phyloP scores from a whole-genome alignment of 2,888 invertebrate species.

The Andrena bicolor region DNA sequence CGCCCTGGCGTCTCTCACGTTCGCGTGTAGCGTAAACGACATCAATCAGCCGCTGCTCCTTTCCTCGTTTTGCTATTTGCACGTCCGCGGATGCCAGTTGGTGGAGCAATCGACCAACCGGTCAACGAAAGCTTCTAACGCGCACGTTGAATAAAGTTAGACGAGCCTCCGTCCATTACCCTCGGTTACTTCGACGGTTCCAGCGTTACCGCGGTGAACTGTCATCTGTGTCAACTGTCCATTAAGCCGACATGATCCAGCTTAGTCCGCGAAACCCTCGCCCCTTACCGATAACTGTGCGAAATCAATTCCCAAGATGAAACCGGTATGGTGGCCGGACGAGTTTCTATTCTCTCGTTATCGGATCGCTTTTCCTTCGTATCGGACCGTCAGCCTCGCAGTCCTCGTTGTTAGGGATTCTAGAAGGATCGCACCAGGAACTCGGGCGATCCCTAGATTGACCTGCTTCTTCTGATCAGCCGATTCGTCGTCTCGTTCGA shows the following conservation, averaged over 20 bases:
- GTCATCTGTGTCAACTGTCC: too few relatives aligned
- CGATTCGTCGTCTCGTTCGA: constrained; percentile 51
- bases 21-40: background rate
- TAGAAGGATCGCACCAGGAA: constrained; percentile 16
- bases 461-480: constrained; percentile 46
- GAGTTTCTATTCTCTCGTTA: background rate
- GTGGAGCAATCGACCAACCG: background rate
- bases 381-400: background rate
- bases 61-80: background rate
- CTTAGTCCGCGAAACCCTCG: background rate
- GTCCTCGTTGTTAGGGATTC: constrained; percentile 13
- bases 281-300: background rate
- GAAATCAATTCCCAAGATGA: background rate
- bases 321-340: background rate
- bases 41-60: background rate
- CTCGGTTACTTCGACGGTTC: background rate
- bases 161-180: background rate
- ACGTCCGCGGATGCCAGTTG: background rate
- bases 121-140: background rate
- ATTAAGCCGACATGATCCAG: background rate
- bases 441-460: constrained; percentile 28
- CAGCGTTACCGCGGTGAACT: too few relatives aligned
- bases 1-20: background rate
- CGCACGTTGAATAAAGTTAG: background rate
- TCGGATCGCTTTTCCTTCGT: background rate